These are phyloP conservation scores for Drosophila tristis DNA, from an alignment of 1,140 invertebrate species.

Conservation along the genomic window DNA sequence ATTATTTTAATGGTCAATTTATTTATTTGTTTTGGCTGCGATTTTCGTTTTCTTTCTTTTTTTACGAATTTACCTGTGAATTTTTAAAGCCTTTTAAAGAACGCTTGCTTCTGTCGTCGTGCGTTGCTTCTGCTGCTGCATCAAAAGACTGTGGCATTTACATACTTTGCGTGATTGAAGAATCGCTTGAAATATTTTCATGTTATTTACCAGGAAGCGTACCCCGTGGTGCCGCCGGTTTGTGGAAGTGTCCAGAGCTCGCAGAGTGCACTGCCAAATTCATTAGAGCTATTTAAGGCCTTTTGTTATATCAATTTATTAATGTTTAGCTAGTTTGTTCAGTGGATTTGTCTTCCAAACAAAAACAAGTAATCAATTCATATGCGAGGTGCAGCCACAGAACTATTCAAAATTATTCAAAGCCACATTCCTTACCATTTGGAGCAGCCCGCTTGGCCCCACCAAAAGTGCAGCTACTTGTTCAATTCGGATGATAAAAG, in stretches of 20 bases:
- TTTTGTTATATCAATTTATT: background rate
- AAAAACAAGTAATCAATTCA: background rate
- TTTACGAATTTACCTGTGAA: conserved; percentile 40
- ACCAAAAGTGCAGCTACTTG: conserved; percentile 9
- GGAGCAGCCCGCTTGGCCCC: conserved; percentile 6
- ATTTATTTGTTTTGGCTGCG: conserved; percentile 74
- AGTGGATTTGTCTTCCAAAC: background rate
- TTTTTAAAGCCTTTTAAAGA: conserved; percentile 69
- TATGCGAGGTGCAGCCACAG: conserved; percentile 8
- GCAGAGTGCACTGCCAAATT: too few species aligned
- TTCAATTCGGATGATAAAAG: conserved; percentile 7
- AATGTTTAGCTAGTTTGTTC: background rate
- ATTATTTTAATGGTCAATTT: conserved; percentile 84
- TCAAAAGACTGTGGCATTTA: conserved; percentile 48
- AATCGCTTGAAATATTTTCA: conserved; percentile 59
- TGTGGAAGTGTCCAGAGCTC: background rate
- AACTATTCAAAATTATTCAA: background rate
- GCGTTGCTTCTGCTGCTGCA: conserved; percentile 16
- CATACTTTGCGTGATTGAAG: conserved; percentile 74
- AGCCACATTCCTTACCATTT: conserved; percentile 38
- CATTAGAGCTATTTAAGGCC: too few species aligned
- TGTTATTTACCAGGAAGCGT: conserved; percentile 44
- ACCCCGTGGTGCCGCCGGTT: background rate
- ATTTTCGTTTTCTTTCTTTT: conserved; percentile 45
- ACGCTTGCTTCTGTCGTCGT: conserved; percentile 41